phyloP scores from a whole-genome alignment of 2,113 vertebrate genomes.

The Gopherus flavomarginatus region DNA sequence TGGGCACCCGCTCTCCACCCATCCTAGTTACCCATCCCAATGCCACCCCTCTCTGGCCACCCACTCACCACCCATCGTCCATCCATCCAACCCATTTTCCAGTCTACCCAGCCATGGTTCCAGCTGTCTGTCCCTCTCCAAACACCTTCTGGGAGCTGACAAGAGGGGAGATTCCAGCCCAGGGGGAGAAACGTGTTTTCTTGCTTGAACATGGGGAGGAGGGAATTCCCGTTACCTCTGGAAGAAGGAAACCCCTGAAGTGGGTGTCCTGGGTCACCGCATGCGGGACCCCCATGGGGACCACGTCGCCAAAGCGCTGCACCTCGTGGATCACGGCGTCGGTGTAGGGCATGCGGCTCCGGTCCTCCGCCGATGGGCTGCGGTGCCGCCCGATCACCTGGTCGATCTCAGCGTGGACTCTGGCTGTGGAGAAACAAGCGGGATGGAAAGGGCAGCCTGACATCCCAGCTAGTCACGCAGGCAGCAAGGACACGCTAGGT shows the following conservation, averaged over 20 bases:
- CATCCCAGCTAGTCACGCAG: too few relatives aligned
- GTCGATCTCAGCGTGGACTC: background rate
- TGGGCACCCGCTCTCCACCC: too few relatives aligned
- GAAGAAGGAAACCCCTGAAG: background rate
- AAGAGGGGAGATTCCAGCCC: too few relatives aligned
- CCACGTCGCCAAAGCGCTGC: background rate
- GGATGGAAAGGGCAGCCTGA: background rate
- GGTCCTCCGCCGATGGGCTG: background rate
- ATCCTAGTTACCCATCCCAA: background rate
- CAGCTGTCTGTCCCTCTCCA: background rate
- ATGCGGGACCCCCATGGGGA: background rate
- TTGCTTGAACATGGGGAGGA: too few relatives aligned
- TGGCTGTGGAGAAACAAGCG: accelerated
- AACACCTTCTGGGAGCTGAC: background rate
- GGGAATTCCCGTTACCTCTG: background rate
- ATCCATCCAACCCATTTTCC: too few relatives aligned
- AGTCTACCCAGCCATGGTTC: background rate
- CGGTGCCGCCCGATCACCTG: background rate
- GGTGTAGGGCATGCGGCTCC: background rate
- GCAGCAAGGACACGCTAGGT: too few relatives aligned
- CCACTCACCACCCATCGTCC: too few relatives aligned
- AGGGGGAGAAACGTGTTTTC: too few relatives aligned
- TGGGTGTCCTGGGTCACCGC: background rate
- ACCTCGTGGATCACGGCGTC: background rate
- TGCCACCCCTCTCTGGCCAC: background rate